phyloP scores from a whole-genome alignment of 1,140 invertebrate species.

The Hyles euphorbiae region DNA sequence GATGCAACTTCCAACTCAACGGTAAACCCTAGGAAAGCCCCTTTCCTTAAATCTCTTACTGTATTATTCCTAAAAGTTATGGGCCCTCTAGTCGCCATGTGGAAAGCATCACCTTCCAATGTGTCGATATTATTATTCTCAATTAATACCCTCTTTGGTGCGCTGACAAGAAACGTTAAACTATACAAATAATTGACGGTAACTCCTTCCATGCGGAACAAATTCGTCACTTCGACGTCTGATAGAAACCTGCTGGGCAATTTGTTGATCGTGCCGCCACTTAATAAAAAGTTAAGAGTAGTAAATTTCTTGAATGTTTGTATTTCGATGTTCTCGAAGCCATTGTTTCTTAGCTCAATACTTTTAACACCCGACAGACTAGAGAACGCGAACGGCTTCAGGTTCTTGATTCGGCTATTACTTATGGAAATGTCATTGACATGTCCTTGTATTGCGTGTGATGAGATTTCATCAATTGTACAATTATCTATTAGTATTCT shows the following conservation, averaged over 20 bases:
- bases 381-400: constrained; percentile 84
- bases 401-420: constrained; percentile 76
- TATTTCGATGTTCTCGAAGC: constrained; percentile 78
- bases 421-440: constrained; percentile 81
- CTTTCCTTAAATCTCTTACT: constrained; percentile 74
- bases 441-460: constrained; percentile 81
- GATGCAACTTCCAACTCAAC: constrained; percentile 68
- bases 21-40: constrained; percentile 79
- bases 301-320: constrained; percentile 88
- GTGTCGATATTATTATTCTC: constrained; percentile 78
- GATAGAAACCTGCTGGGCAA: constrained; percentile 84
- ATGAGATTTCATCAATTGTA: constrained; percentile 78
- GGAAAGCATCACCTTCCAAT: constrained; percentile 80
- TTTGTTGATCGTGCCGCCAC: constrained; percentile 57
- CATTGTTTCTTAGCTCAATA: constrained; percentile 75
- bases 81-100: constrained; percentile 77
- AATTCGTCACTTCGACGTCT: constrained; percentile 81
- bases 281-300: constrained; percentile 78
- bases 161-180: constrained; percentile 79
- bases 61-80: constrained; percentile 82
- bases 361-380: constrained; percentile 77
- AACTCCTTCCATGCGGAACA: constrained; percentile 80
- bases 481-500: constrained; percentile 56
- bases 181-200: constrained; percentile 76
- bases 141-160: constrained; percentile 77